Base-by-base conservation (phyloP, 2,113 vertebrate genomes). In the Sapayoa aenigma region DNA sequence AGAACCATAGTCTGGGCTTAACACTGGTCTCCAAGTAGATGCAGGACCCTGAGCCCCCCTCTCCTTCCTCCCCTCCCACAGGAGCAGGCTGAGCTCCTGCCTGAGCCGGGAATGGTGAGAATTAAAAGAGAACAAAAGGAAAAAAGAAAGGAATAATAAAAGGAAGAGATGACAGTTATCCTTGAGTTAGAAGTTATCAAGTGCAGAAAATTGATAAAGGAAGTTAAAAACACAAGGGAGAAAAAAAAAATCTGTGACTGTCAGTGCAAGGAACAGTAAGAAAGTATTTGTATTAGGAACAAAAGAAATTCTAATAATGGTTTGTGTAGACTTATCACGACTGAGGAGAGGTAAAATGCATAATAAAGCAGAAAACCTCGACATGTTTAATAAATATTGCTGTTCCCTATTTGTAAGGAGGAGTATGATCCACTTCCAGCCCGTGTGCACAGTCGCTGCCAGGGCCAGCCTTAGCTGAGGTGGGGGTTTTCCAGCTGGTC, bases 291-390 rank as follows among this genome's bases (percentile, higher is more conserved):
- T 97, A 53, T 84, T 85, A 55, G 60, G 96, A 97, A 96, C 95
- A 97, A 96, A 96, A 96, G 95, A 93, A 95, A 97, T 96, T 95
- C 85, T 96, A 90, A 95, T 95, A 96, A 96, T 95, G 96, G 94
- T 78, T 95, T 96, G 89, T 94, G 76, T 96, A 97, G 96, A 96
- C 96, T 95, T 93, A 77, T 88, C 90, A 76, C 3, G 1, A 75
- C 75, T 81, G 92, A 84, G 79, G 79, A 95, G 74, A 87, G 60
- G 87, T 73, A 95, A 95, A 93, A 93, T 83, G 94, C 94, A 91
- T 96, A 96, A 96, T 94, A 95, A 93, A 94, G 92, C 85, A 94
- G 88, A 87, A 94, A 94, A 92, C 60, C 72, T 84, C 89, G 94
- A 93, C 95, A 89, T 94, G 94, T 96, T 96, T 96, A 94, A 96